These are phyloP conservation scores for Heliangelus exortis DNA, from an alignment of 2,797 vertebrate genomes.

Conservation along the genomic window DNA sequence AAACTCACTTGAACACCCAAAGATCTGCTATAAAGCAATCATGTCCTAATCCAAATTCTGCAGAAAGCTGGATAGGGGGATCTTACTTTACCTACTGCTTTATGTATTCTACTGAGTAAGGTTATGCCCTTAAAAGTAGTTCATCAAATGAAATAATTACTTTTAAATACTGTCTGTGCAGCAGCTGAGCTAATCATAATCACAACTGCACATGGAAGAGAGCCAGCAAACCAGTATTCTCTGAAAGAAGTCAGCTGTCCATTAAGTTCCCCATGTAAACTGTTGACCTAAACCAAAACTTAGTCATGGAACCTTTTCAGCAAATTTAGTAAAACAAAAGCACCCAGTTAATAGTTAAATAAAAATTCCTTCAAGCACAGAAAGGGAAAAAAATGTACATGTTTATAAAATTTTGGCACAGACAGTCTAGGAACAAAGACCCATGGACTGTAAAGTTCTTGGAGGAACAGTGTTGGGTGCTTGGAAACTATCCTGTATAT, in stretches of 20 bases:
- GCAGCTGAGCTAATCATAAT: background rate
- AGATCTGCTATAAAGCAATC: background rate
- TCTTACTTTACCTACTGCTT: background rate
- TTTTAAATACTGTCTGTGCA: background rate
- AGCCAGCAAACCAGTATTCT: background rate
- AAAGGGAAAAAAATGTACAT: background rate
- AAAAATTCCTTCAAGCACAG: background rate
- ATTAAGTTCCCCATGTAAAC: background rate
- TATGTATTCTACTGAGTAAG: background rate
- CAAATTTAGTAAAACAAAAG: background rate
- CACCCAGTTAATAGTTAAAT: background rate
- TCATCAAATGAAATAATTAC: background rate
- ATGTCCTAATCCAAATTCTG: background rate
- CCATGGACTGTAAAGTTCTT: background rate
- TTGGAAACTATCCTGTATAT: background rate
- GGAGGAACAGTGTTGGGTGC: background rate
- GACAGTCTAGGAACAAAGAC: background rate
- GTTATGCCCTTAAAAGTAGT: background rate
- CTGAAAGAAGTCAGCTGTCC: background rate
- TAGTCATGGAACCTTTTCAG: background rate
- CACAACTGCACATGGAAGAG: background rate
- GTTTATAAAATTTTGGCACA: background rate
- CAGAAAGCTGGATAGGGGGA: background rate
- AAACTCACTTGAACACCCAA: background rate
- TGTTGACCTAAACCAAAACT: background rate